Conservation (phyloP, 2,888 invertebrate species). For the Agonopterix heracliana region DNA sequence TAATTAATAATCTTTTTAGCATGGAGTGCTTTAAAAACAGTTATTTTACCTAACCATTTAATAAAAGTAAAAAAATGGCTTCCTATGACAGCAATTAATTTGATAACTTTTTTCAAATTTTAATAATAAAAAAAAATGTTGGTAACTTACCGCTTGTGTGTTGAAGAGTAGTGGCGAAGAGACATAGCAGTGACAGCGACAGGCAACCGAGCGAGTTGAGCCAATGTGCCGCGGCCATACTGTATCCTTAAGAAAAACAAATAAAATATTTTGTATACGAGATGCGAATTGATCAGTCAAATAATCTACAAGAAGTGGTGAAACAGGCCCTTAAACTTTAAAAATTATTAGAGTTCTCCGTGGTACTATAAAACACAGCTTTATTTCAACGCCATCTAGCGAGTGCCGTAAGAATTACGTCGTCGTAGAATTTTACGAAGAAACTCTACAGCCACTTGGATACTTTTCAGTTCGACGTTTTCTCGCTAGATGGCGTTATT, state of each 20-base stretch:
- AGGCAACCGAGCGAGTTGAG: slow-evolving; percentile 88
- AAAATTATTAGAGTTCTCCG: background rate
- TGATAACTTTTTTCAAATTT: too few relatives aligned
- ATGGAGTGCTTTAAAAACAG: too few relatives aligned
- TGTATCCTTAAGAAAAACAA: slow-evolving; percentile 78
- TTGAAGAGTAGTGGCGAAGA: slow-evolving; percentile 84
- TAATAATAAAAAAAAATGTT: too few relatives aligned
- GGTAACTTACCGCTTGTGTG: slow-evolving; percentile 83
- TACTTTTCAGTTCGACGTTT: background rate
- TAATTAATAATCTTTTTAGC: too few relatives aligned
- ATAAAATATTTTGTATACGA: background rate
- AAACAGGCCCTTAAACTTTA: too few relatives aligned
- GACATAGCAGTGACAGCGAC: slow-evolving; percentile 84
- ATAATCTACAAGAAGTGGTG: too few relatives aligned
- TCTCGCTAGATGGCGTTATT: slow-evolving; percentile 20
- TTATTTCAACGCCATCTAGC: slow-evolving; percentile 38
- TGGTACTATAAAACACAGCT: background rate
- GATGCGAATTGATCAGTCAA: too few relatives aligned
- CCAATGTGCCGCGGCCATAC: slow-evolving; percentile 90
- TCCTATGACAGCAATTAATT: too few relatives aligned
- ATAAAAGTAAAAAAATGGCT: too few relatives aligned
- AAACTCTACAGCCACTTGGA: too few relatives aligned
- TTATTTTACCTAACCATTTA: too few relatives aligned
- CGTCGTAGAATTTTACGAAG: background rate
- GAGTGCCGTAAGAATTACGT: slow-evolving; percentile 24